These are phyloP conservation scores for Thumatha senex DNA, from an alignment of 2,888 invertebrate species.

Conservation along the genomic window DNA sequence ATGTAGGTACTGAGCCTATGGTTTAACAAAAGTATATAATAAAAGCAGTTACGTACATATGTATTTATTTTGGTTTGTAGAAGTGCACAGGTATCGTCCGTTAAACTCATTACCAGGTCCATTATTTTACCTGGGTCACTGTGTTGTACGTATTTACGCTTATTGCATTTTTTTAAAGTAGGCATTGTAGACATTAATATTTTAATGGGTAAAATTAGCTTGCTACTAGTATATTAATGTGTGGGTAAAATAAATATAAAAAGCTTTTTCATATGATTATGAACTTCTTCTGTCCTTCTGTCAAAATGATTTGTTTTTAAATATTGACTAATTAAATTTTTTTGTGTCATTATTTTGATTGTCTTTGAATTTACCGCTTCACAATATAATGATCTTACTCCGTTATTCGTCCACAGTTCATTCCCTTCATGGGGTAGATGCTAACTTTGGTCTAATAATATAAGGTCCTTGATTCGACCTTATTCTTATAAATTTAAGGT, in stretches of 20 bases:
- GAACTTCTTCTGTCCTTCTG: too few species aligned
- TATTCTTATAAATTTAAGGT: too few species aligned
- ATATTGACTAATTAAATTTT: not conserved
- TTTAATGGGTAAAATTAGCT: not conserved
- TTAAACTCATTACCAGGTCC: conserved; percentile 78
- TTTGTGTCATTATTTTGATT: too few species aligned
- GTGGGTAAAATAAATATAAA: too few species aligned
- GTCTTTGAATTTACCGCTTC: too few species aligned
- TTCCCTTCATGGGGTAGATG: too few species aligned
- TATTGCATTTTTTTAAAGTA: conserved; percentile 35
- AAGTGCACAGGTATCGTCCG: conserved; percentile 70
- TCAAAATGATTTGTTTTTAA: not conserved
- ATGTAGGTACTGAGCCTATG: not conserved
- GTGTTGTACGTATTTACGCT: conserved; percentile 61
- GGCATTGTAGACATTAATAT: conserved; percentile 9
- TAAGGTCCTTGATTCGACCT: too few species aligned
- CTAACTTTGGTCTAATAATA: too few species aligned
- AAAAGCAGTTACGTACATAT: conserved; percentile 80
- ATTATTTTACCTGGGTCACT: conserved; percentile 84
- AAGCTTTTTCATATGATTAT: not conserved
- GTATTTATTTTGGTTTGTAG: conserved; percentile 84
- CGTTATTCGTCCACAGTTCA: too few species aligned
- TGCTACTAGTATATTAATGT: too few species aligned
- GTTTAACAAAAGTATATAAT: too few species aligned
- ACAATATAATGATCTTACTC: too few species aligned